A percentile compares a stretch with the other conserved stretches of the same genome.
Evolutionary conservation across 2,888 invertebrate species (phyloP).

Genomic region (Parapristionchus giblindavisi): DNA sequence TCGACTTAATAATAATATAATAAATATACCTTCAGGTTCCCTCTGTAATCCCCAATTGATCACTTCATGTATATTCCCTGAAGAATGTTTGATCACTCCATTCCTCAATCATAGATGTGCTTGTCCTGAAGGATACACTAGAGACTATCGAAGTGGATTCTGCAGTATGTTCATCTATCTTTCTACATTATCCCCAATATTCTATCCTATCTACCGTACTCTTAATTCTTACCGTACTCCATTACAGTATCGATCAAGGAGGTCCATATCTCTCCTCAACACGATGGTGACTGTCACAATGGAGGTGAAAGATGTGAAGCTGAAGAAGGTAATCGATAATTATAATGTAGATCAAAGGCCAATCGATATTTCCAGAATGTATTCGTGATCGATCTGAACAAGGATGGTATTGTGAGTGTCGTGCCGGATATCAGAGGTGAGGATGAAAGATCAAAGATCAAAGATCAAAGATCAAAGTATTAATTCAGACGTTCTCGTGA

Average conservation of each 20-base stretch:
- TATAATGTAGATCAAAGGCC: background rate
- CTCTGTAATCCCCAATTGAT: slow-evolving; percentile 68
- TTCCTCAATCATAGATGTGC: slow-evolving; percentile 67
- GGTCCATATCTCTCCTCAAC: slow-evolving; percentile 51
- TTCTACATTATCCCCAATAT: background rate
- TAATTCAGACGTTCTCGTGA: slow-evolving; percentile 32
- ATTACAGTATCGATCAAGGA: slow-evolving; percentile 55
- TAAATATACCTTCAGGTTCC: slow-evolving; percentile 55
- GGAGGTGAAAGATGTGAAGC: slow-evolving; percentile 52
- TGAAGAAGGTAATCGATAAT: slow-evolving; percentile 45
- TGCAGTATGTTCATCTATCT: slow-evolving; percentile 48
- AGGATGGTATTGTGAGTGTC: slow-evolving; percentile 57
- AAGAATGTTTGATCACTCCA: slow-evolving; percentile 63
- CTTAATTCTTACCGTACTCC: background rate
- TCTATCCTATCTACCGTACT: background rate
- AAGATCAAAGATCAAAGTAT: background rate
- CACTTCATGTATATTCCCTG: slow-evolving; percentile 65
- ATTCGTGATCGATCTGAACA: slow-evolving; percentile 36
- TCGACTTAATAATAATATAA: too few species aligned
- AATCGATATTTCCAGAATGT: slow-evolving; percentile 8
- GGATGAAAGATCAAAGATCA: background rate
- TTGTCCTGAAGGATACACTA: slow-evolving; percentile 63
- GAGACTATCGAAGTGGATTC: slow-evolving; percentile 63
- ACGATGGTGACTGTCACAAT: slow-evolving; percentile 57
- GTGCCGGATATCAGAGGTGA: slow-evolving; percentile 56